Conservation (phyloP, 1,140 invertebrate species). For the Cydia splendana region DNA sequence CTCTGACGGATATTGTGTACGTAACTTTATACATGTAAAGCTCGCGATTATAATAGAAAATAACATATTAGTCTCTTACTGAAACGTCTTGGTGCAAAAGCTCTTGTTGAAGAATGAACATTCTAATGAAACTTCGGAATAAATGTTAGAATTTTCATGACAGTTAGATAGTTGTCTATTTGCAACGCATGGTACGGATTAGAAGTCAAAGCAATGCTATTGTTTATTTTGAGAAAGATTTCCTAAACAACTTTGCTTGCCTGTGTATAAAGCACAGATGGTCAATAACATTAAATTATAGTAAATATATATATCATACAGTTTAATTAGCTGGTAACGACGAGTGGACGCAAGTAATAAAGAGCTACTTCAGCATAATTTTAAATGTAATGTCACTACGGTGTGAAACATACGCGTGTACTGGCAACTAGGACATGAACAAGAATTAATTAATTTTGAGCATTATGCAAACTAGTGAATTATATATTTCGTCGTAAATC, state of each 20-base stretch:
- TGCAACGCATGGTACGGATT: not conserved
- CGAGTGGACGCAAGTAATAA: not conserved
- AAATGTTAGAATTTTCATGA: not conserved
- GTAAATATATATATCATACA: not conserved
- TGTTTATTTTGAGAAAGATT: not conserved
- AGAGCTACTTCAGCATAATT: not conserved
- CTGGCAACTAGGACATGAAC: not conserved
- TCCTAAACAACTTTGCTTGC: not conserved
- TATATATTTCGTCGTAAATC: too few species aligned
- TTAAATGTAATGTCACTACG: not conserved
- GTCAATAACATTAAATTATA: not conserved
- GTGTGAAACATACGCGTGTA: not conserved
- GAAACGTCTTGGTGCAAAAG: too few species aligned
- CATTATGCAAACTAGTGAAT: too few species aligned
- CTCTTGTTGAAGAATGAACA: too few species aligned
- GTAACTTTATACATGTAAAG: conserved; percentile 39
- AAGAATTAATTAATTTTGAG: too few species aligned
- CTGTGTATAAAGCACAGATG: not conserved
- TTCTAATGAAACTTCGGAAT: too few species aligned
- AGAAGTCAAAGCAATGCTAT: not conserved
- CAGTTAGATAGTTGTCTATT: not conserved
- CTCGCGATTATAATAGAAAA: not conserved
- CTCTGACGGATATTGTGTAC: conserved; percentile 75
- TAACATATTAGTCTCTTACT: not conserved
- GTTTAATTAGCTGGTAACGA: not conserved